phyloP scores from a whole-genome alignment of 2,797 vertebrate genomes.

The Catamblyrhynchus diadema region DNA sequence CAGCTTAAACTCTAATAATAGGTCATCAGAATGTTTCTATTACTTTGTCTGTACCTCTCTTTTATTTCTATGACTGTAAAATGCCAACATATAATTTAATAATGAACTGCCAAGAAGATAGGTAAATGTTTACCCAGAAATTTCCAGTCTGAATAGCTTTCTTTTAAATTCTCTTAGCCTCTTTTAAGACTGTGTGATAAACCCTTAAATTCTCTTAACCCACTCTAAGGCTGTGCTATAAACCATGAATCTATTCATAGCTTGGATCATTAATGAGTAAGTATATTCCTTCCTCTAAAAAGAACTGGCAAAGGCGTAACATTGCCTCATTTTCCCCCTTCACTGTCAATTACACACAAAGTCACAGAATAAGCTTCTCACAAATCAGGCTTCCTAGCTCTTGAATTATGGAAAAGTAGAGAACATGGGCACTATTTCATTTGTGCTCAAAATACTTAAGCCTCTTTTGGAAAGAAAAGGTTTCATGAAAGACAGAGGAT shows the following conservation, averaged over 20 bases:
- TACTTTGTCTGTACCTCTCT: not conserved
- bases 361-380: constrained; percentile 39
- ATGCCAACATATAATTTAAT: constrained; percentile 20
- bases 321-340: constrained; percentile 41
- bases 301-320: constrained; percentile 3
- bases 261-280: constrained; percentile 48
- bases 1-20: not conserved
- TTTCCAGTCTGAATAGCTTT: not conserved
- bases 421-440: not conserved
- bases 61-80: not conserved
- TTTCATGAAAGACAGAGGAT: constrained; percentile 6
- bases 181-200: constrained; percentile 13
- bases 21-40: not conserved
- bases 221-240: not conserved
- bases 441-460: not conserved
- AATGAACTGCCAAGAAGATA: not conserved
- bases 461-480: constrained; percentile 18
- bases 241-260: constrained; percentile 39
- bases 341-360: constrained; percentile 54
- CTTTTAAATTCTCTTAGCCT: constrained; percentile 1
- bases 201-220: constrained; percentile 1
- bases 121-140: constrained; percentile 26
- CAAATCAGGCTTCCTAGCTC: constrained; percentile 8
- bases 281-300: constrained; percentile 8
- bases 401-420: constrained; percentile 44